Conservation (phyloP, 2,888 invertebrate genomes). For the Calameuta pallipes region DNA sequence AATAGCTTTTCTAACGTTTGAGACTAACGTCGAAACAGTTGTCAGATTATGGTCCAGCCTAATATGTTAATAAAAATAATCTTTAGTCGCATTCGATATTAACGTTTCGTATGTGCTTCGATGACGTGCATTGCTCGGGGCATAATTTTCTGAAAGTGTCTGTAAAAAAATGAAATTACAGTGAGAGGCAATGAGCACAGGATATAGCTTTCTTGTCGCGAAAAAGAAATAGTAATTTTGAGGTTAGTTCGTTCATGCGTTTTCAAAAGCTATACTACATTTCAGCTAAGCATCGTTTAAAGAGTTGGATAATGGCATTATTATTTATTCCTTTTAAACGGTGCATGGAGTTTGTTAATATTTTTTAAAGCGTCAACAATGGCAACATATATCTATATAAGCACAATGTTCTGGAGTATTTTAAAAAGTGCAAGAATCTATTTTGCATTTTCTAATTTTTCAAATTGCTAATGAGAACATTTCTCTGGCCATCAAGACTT, state of each 20-base stretch:
- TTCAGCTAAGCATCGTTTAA: background rate
- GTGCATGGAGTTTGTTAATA: background rate
- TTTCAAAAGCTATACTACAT: background rate
- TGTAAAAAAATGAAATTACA: background rate
- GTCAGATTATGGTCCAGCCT: too few relatives aligned
- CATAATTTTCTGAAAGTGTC: background rate
- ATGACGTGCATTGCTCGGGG: background rate
- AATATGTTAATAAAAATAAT: background rate
- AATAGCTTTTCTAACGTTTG: too few relatives aligned
- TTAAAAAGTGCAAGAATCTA: too few relatives aligned
- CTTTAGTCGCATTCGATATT: background rate
- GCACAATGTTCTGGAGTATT: too few relatives aligned
- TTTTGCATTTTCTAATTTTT: too few relatives aligned
- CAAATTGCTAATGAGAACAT: too few relatives aligned
- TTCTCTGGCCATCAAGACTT: background rate
- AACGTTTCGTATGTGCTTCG: background rate
- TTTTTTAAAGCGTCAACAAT: background rate
- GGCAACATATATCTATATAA: too few relatives aligned
- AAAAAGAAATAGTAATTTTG: background rate
- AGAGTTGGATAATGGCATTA: background rate
- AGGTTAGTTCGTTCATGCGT: background rate
- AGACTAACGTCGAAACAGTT: too few relatives aligned
- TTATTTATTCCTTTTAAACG: background rate
- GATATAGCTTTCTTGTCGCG: background rate
- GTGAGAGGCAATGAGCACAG: background rate